These are phyloP conservation scores for Halyomorpha halys DNA, from an alignment of 1,140 invertebrate genomes.

Conservation along the genomic window DNA sequence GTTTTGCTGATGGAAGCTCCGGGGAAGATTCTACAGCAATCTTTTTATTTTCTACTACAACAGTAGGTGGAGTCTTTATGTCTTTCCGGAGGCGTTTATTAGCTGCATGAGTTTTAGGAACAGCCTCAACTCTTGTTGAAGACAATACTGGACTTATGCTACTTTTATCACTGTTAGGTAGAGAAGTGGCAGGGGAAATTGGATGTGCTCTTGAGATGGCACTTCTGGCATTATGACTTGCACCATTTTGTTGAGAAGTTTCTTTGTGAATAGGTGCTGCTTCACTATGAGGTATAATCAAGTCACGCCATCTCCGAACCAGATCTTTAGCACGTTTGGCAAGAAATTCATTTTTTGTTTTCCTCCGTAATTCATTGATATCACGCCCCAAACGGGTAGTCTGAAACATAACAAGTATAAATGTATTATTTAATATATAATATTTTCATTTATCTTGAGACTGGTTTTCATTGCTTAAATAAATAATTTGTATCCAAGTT, in stretches of 20 bases:
- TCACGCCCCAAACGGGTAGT: conserved; percentile 82
- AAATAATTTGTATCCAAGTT: too few species aligned
- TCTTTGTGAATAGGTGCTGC: conserved; percentile 4
- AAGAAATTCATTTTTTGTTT: conserved; percentile 69
- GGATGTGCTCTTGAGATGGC: conserved; percentile 23
- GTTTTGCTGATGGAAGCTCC: conserved; percentile 25
- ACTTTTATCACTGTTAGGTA: conserved; percentile 29
- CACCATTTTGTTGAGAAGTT: conserved; percentile 28
- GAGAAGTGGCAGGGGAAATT: conserved; percentile 30
- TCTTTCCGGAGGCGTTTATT: conserved; percentile 52
- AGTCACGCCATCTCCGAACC: conserved; percentile 80
- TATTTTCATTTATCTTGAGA: too few species aligned
- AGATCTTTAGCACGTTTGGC: conserved; percentile 81
- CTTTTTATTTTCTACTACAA: neutral
- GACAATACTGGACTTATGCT: conserved; percentile 28
- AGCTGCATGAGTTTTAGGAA: conserved; percentile 49
- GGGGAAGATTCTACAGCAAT: conserved; percentile 7
- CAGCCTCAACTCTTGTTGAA: conserved; percentile 34
- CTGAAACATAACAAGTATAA: conserved; percentile 43
- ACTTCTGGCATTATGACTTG: conserved; percentile 19
- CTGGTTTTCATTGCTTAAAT: too few species aligned
- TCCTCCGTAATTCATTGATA: conserved; percentile 80
- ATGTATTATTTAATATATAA: too few species aligned
- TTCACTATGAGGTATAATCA: conserved; percentile 50
- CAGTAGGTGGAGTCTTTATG: conserved; percentile 27